A percentile compares a stretch with the other conserved stretches of the same genome.
Evolutionary conservation across 2,888 invertebrate genomes (phyloP).

Genomic region (Hymenopus coronatus): DNA sequence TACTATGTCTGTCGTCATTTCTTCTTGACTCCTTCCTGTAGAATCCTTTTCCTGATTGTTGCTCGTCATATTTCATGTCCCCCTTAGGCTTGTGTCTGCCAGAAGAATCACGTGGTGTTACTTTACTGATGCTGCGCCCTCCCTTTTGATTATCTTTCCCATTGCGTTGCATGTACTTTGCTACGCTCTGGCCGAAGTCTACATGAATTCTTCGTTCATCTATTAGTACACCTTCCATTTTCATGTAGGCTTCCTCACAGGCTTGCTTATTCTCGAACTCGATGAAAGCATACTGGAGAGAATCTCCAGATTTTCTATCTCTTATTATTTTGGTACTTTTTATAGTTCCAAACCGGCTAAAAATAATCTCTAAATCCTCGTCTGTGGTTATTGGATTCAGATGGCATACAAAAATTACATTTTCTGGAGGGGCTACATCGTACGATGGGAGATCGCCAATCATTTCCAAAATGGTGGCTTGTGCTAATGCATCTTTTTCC

Average conservation of each 20-base stretch:
- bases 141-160: background rate
- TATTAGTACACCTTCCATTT: constrained; percentile 99
- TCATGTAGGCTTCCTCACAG: constrained; percentile 97
- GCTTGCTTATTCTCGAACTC: constrained; percentile 90
- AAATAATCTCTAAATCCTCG: constrained; percentile 96
- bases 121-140: background rate
- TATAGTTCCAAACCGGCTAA: constrained; percentile 93
- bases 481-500: constrained; percentile 90
- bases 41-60: background rate
- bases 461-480: constrained; percentile 97
- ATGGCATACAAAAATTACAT: constrained; percentile 98
- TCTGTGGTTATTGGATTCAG: constrained; percentile 97
- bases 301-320: constrained; percentile 89
- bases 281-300: constrained; percentile 97
- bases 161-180: constrained; percentile 51
- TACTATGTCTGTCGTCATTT: background rate
- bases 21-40: background rate
- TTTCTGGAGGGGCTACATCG: constrained; percentile 97
- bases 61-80: background rate
- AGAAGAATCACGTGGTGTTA: background rate
- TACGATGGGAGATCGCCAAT: constrained; percentile 97
- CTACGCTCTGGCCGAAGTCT: constrained; percentile 98
- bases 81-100: background rate
- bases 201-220: constrained; percentile 99
- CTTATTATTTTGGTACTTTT: constrained; percentile 92